A percentile compares a stretch with the other conserved stretches of the same genome.
Conservation (phyloP, 2,888 invertebrate species). For the Meliscaeva auricollis region DNA sequence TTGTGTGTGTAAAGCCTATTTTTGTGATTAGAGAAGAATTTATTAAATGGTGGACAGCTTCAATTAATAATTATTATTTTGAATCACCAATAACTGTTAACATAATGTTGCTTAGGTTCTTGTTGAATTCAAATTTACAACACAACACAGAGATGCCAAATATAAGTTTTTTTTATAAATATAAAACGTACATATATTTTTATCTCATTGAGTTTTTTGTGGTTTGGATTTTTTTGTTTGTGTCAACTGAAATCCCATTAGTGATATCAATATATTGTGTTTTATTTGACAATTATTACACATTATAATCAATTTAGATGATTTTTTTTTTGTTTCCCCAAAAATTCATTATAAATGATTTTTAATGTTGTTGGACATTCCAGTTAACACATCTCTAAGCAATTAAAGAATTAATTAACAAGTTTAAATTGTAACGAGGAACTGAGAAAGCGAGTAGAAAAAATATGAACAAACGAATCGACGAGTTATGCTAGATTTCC, state of each 20-base stretch:
- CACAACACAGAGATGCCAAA: constrained; percentile 5
- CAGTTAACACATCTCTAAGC: no score
- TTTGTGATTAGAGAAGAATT: constrained; percentile 47
- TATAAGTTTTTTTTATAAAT: no score
- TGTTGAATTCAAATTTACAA: constrained; percentile 63
- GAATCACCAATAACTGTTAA: constrained; percentile 73
- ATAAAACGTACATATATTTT: no score
- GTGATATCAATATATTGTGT: constrained; percentile 59
- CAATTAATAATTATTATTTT: constrained; percentile 75
- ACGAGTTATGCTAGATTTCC: no score
- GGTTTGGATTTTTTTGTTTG: constrained; percentile 34
- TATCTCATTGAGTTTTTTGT: neutral
- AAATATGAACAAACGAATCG: no score
- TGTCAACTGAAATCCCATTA: constrained; percentile 51
- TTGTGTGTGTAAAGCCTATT: neutral
- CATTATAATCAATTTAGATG: neutral
- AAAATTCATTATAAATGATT: neutral
- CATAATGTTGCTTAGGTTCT: constrained; percentile 65
- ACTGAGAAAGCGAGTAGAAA: no score
- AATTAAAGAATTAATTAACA: no score
- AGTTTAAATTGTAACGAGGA: no score
- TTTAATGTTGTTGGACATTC: no score
- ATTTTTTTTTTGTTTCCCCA: no score
- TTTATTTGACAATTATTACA: constrained; percentile 39
- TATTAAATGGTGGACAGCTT: constrained; percentile 67